Percentiles rank a stretch among this genome's conserved stretches.
Conservation (phyloP, 2,888 invertebrate species). For the Bruchidius siliquastri region DNA sequence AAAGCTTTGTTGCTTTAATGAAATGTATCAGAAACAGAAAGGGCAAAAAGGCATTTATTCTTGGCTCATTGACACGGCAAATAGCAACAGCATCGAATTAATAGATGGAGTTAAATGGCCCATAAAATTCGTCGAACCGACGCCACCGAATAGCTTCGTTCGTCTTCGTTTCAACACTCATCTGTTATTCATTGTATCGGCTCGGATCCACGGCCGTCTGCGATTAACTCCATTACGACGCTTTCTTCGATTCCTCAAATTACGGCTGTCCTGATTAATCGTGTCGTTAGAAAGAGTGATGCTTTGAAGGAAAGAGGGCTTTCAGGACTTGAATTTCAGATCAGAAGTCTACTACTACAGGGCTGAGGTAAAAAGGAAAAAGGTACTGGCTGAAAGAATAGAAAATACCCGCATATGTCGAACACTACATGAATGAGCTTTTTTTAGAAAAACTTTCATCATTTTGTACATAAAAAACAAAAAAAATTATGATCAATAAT, state of each 20-base stretch:
- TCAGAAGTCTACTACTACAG: no score
- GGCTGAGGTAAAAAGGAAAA: no score
- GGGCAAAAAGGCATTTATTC: not conserved
- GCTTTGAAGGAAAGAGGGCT: constrained; percentile 2
- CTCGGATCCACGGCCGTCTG: constrained; percentile 26
- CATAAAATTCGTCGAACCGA: constrained; percentile 8
- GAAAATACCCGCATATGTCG: no score
- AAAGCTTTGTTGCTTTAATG: not conserved
- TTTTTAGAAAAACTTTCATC: no score
- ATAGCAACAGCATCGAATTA: not conserved
- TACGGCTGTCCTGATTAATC: constrained; percentile 29
- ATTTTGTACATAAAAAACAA: no score
- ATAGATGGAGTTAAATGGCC: constrained; percentile 18
- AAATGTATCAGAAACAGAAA: not conserved
- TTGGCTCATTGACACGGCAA: not conserved
- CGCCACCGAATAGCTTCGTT: constrained; percentile 29
- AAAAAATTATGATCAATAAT: no score
- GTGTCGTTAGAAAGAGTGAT: constrained; percentile 18
- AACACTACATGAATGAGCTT: no score
- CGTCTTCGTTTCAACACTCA: constrained; percentile 43
- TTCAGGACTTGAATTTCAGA: not conserved
- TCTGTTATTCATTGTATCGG: constrained; percentile 46
- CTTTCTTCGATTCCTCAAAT: constrained; percentile 31
- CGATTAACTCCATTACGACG: constrained; percentile 34
- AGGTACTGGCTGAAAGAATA: no score